Conservation (phyloP, 2,797 vertebrate genomes). For the Alectoris magna region DNA sequence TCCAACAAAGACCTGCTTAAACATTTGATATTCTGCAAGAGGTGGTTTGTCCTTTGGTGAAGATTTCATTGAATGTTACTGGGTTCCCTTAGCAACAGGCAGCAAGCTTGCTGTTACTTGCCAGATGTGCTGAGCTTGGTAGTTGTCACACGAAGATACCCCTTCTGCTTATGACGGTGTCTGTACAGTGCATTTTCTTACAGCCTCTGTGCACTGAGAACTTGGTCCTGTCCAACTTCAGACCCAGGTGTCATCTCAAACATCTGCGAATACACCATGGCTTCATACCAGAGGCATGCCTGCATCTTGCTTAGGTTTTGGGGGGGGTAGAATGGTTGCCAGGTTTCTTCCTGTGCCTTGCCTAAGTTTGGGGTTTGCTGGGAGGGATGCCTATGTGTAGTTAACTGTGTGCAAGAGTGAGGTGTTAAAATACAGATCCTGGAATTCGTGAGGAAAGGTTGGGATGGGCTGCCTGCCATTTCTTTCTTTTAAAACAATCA, state of each 20-base stretch:
- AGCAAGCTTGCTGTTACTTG: neutral
- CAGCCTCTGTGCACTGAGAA: neutral
- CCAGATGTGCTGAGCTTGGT: neutral
- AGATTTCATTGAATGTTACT: neutral
- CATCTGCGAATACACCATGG: neutral
- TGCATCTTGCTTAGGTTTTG: neutral
- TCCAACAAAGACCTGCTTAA: neutral
- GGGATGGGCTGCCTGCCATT: neutral
- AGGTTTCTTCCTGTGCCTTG: neutral
- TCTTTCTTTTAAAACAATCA: neutral
- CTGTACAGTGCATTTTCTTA: neutral
- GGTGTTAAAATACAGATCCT: neutral
- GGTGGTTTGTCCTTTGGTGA: neutral
- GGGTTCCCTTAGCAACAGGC: neutral
- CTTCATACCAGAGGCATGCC: neutral
- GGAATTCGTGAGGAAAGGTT: neutral
- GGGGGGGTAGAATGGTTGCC: neutral
- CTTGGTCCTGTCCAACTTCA: neutral
- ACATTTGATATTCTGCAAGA: neutral
- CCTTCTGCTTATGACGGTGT: neutral
- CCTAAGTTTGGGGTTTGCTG: neutral
- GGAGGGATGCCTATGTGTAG: neutral
- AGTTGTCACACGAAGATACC: neutral
- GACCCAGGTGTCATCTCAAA: neutral
- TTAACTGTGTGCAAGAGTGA: accelerated